Conservation (phyloP, 2,888 invertebrate genomes). For the Drosophila ezoana region DNA sequence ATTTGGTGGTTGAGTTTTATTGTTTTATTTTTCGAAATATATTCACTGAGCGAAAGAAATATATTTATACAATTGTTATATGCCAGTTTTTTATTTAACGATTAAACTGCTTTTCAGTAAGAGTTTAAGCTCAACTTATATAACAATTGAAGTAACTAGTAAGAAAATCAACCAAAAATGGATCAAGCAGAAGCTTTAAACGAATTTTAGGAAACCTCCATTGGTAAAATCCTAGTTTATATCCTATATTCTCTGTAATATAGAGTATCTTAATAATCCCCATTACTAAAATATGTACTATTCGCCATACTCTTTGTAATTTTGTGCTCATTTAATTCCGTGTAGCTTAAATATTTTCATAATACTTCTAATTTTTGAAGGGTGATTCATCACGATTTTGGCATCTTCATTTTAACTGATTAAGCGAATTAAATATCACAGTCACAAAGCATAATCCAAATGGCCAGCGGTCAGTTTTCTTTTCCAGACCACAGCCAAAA, state of each 20-base stretch:
- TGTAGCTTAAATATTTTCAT: background rate
- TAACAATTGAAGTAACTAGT: no score
- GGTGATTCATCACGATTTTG: slow-evolving; percentile 1
- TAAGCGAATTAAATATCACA: slow-evolving; percentile 19
- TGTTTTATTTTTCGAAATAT: background rate
- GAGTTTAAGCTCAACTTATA: no score
- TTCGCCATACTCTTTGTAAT: no score
- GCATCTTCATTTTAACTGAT: slow-evolving; percentile 16
- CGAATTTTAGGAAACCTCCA: no score
- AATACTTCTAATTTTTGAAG: background rate
- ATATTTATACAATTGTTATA: background rate
- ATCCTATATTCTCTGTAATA: no score
- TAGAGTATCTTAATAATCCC: no score
- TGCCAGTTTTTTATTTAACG: no score
- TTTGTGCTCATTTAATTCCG: background rate
- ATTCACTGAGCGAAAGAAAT: background rate
- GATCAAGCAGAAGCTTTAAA: no score
- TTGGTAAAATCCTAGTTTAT: no score
- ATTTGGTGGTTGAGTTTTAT: slow-evolving; percentile 11
- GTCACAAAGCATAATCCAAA: slow-evolving; percentile 9
- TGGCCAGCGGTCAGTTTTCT: slow-evolving; percentile 1
- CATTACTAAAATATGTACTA: no score
- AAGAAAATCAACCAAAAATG: no score
- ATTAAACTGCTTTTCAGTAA: no score
- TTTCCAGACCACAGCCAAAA: slow-evolving; percentile 14